These are phyloP conservation scores for Lochmaea crataegi DNA, from an alignment of 2,888 invertebrate species.

Conservation along the genomic window DNA sequence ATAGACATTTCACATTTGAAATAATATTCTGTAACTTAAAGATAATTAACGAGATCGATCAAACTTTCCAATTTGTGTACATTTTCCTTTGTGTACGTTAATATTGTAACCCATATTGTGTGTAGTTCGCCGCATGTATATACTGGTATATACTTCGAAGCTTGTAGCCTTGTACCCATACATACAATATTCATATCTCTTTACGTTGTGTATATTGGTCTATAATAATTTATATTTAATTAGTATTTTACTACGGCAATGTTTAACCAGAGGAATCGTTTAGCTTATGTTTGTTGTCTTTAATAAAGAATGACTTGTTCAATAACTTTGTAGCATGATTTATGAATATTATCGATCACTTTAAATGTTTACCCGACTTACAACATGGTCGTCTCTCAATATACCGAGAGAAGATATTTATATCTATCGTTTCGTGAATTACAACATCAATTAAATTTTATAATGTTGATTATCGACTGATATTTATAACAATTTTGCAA, in stretches of 20 bases:
- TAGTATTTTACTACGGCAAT: slow-evolving; percentile 50
- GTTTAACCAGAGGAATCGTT: slow-evolving; percentile 48
- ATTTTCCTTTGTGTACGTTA: background rate
- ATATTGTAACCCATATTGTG: background rate
- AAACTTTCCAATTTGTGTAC: background rate
- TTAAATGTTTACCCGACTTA: slow-evolving; percentile 46
- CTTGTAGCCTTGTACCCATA: slow-evolving; percentile 30
- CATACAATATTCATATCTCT: slow-evolving; percentile 45
- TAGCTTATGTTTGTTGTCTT: slow-evolving; percentile 52
- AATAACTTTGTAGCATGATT: slow-evolving; percentile 54
- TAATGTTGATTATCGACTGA: slow-evolving; percentile 42
- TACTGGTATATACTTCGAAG: background rate
- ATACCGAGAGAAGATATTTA: slow-evolving; percentile 48
- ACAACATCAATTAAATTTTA: slow-evolving; percentile 52
- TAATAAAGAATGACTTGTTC: slow-evolving; percentile 50
- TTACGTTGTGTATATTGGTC: slow-evolving; percentile 43
- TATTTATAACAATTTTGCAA: background rate
- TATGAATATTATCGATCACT: slow-evolving; percentile 54
- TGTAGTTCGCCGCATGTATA: background rate
- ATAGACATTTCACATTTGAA: no score
- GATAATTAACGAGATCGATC: background rate
- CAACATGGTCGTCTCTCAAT: slow-evolving; percentile 45
- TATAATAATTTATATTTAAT: slow-evolving; percentile 52
- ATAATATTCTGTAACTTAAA: background rate
- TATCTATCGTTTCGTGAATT: slow-evolving; percentile 46